Base-by-base conservation (phyloP, 2,797 vertebrate species). In the Psittacula echo region DNA sequence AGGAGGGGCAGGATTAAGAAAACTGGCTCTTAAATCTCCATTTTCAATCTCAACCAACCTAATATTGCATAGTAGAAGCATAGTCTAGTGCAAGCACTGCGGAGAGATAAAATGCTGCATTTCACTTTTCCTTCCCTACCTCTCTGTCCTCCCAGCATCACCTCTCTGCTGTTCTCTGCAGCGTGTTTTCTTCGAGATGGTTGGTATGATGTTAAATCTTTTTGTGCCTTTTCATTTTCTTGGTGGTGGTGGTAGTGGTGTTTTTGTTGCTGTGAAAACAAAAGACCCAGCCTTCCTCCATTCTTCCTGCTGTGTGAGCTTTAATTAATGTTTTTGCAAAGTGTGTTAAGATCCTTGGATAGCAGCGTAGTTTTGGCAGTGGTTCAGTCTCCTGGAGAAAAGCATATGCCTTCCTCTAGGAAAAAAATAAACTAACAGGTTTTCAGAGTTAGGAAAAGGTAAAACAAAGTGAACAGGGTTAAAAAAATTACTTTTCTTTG, bases 321-420 rank as follows among this genome's bases (percentile, higher is more conserved):
- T 96, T 96, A 94, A 91, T 94, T 94, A 94, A 82, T 74, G 89
- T 72, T 95, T 92, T 94, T 81, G 70, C 67, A 80, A 85, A 76
- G 64, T 2, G 1, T 53, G 54, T 96, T 91, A 73, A 85, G 85
- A 81, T 95, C 47, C 54, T 90, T 86, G 87, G 90, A 78, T 74
- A 94, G 79, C 83, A 56, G 51, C 45, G 41, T 71, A 72, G 45
- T 72, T 92, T 91, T 92, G 94, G 89, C 87, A 91, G 60, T 42
- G 39, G 26, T 93, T 95, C 94, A 91, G 60, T 76, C 76, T 95
- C 70, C 83, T 87, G 67, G 85, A 89, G 85, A 62, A 95, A 92
- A 91, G 41, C 0, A 1, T 88, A 53, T 73, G 85, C 54, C 44
- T 86, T 67, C 13, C 13, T 71, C 16, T 65, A 70, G 76, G n/a